phyloP scores from a whole-genome alignment of 1,140 invertebrate species.

The Limonius californicus region DNA sequence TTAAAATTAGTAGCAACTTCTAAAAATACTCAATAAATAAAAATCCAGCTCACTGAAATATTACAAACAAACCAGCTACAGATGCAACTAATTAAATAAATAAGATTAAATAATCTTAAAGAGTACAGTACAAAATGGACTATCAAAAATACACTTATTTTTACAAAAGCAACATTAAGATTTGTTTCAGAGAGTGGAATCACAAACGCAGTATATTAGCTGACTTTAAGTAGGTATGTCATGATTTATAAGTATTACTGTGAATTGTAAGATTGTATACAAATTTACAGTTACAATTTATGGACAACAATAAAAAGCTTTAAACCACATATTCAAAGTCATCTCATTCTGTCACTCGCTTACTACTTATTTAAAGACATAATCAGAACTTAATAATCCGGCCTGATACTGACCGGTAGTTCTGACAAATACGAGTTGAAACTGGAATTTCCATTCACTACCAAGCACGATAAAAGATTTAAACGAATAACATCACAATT shows the following conservation, averaged over 20 bases:
- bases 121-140: constrained; percentile 20
- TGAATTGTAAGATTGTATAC: constrained; percentile 19
- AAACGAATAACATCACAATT: constrained; percentile 6
- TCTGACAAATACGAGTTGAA: constrained; percentile 5
- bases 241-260: neutral
- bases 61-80: constrained; percentile 20
- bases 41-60: constrained; percentile 2
- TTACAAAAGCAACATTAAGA: constrained; percentile 21
- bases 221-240: neutral
- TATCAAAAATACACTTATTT: constrained; percentile 22
- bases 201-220: neutral
- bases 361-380: neutral
- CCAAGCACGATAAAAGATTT: constrained; percentile 11
- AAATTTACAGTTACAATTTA: constrained; percentile 21
- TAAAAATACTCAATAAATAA: neutral
- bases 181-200: constrained; percentile 9
- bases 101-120: constrained; percentile 25
- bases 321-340: neutral
- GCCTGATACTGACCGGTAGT: constrained; percentile 18
- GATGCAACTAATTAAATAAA: constrained; percentile 12
- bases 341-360: neutral
- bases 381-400: neutral
- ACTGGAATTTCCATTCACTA: constrained; percentile 20
- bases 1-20: too few relatives aligned
- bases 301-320: constrained; percentile 24